These are phyloP conservation scores for Sphaeridia pumilis DNA, from an alignment of 2,888 invertebrate genomes.

Conservation along the genomic window DNA sequence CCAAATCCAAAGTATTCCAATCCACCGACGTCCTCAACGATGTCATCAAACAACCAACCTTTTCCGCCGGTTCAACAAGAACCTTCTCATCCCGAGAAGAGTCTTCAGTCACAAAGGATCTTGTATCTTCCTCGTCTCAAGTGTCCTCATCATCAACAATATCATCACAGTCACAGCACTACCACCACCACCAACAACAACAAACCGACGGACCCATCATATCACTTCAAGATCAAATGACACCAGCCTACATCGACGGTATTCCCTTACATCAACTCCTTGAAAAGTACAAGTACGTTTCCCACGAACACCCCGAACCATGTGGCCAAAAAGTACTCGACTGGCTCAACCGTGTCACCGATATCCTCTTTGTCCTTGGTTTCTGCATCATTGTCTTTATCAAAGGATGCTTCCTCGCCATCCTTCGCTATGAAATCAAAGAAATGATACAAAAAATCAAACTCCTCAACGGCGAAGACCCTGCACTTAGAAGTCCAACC, in stretches of 20 bases:
- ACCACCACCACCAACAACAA: no score
- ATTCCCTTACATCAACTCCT: constrained; percentile 6
- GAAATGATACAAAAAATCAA: constrained; percentile 66
- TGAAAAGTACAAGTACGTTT: constrained; percentile 4
- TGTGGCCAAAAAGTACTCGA: constrained; percentile 60
- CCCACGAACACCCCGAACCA: constrained; percentile 42
- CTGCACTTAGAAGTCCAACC: constrained; percentile 40
- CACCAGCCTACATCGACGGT: background rate
- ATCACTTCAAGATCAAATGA: background rate
- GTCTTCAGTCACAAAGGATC: no score
- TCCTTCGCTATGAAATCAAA: constrained; percentile 48
- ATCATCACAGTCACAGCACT: background rate
- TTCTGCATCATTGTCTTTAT: constrained; percentile 81
- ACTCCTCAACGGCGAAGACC: constrained; percentile 57
- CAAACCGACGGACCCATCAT: background rate
- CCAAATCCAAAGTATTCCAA: no score
- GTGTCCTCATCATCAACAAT: no score
- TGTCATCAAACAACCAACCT: no score
- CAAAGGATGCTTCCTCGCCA: constrained; percentile 77
- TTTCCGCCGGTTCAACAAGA: no score
- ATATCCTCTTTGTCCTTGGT: constrained; percentile 61
- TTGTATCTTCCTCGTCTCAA: no score
- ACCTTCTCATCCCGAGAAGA: no score
- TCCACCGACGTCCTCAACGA: no score
- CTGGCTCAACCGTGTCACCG: constrained; percentile 67